These are phyloP conservation scores for Cantharis lateralis DNA, from an alignment of 2,888 invertebrate species.

Conservation along the genomic window DNA sequence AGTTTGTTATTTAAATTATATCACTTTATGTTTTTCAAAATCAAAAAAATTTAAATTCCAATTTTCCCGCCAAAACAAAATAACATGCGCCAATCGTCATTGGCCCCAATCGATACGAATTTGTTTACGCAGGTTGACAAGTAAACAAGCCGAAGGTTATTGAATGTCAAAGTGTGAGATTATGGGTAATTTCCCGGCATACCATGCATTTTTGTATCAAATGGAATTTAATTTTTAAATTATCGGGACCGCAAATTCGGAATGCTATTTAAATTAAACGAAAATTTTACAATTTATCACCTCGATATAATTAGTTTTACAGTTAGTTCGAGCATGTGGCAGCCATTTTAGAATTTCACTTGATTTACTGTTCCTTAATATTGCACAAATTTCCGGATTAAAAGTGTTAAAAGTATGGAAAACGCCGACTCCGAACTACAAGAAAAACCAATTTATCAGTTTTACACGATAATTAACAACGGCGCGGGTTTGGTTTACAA, in stretches of 20 bases:
- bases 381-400: not conserved
- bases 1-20: no score
- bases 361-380: not conserved
- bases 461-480: conserved; percentile 40
- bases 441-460: conserved; percentile 38
- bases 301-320: not conserved
- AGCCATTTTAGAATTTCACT: conserved; percentile 1
- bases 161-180: conserved; percentile 33
- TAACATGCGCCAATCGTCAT: not conserved
- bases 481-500: not conserved
- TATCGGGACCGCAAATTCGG: not conserved
- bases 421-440: not conserved
- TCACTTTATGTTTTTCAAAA: no score
- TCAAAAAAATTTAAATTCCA: not conserved
- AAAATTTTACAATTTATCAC: not conserved
- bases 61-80: not conserved
- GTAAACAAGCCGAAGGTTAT: conserved; percentile 12
- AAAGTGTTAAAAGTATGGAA: not conserved
- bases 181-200: conserved; percentile 53
- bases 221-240: not conserved
- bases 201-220: conserved; percentile 24
- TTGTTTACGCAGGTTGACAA: not conserved
- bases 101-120: not conserved
- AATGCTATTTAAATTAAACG: not conserved
- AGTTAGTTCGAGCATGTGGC: not conserved